A percentile compares a stretch with the other conserved stretches of the same genome.
phyloP scores from a whole-genome alignment of 2,888 invertebrate genomes.

The Flabesymbios commensalis region DNA sequence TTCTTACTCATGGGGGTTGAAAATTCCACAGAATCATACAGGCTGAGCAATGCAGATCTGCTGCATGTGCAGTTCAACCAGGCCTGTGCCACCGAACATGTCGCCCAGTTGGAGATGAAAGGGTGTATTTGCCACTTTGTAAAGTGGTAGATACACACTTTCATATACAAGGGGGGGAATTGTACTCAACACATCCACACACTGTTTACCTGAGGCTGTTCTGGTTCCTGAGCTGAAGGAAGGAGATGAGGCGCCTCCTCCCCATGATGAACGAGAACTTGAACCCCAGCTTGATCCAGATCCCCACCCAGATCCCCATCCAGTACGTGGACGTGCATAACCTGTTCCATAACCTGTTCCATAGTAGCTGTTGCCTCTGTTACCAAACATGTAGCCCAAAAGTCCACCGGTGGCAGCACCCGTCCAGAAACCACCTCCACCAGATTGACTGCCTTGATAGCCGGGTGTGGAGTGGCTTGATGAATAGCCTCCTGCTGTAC shows the following conservation, averaged over 20 bases:
- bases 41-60: too few species aligned
- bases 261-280: neutral
- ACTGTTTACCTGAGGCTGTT: slow-evolving; percentile 4
- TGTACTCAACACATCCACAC: too few species aligned
- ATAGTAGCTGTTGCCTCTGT: slow-evolving; percentile 9
- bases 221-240: neutral
- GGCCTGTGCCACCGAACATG: too few species aligned
- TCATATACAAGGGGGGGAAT: too few species aligned
- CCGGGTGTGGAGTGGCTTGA: neutral
- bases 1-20: too few species aligned
- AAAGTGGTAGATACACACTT: too few species aligned
- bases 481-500: slow-evolving; percentile 7
- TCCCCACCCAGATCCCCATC: slow-evolving; percentile 1
- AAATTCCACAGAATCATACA: too few species aligned
- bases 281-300: neutral
- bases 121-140: too few species aligned
- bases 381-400: slow-evolving; percentile 37
- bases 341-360: neutral
- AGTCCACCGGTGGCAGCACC: slow-evolving; percentile 37
- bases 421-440: slow-evolving; percentile 38
- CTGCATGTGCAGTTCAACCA: too few species aligned
- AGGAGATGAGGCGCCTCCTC: neutral
- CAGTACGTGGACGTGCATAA: neutral
- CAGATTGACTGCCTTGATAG: neutral
- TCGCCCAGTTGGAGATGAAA: too few species aligned